These are phyloP conservation scores for Nudaria mundana DNA, from an alignment of 2,888 invertebrate genomes.

Conservation along the genomic window DNA sequence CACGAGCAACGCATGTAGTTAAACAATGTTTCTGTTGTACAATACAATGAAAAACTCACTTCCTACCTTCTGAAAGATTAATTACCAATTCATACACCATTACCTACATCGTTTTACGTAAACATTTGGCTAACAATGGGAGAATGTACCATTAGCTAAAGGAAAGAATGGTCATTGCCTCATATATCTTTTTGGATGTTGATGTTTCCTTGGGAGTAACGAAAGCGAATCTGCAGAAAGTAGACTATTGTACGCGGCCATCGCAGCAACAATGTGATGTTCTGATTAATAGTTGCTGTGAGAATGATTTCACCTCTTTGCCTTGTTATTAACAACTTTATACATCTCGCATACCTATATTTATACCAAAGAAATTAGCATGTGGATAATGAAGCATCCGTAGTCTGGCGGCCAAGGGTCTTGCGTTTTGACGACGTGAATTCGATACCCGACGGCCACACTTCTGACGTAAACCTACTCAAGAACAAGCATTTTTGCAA, in stretches of 20 bases:
- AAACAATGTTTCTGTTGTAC: constrained; percentile 10
- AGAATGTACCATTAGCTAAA: constrained; percentile 61
- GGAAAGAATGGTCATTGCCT: constrained; percentile 73
- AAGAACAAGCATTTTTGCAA: too few relatives aligned
- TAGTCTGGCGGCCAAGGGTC: too few relatives aligned
- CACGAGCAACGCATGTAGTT: too few relatives aligned
- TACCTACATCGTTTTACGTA: constrained; percentile 68
- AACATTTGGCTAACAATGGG: constrained; percentile 67
- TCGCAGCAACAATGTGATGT: constrained; percentile 32
- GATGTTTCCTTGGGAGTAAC: constrained; percentile 58
- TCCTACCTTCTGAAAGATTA: constrained; percentile 64
- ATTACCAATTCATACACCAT: constrained; percentile 69
- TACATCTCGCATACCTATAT: background rate
- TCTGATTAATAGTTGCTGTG: constrained; percentile 37
- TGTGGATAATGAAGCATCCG: too few relatives aligned
- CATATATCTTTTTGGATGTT: constrained; percentile 63
- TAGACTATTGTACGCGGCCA: constrained; percentile 49
- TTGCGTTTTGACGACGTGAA: too few relatives aligned
- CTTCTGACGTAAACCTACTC: too few relatives aligned
- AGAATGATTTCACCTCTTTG: constrained; percentile 27
- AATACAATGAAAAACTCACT: constrained; percentile 62
- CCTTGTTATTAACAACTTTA: constrained; percentile 19
- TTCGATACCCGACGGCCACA: too few relatives aligned
- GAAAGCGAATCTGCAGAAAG: constrained; percentile 58
- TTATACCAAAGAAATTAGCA: too few relatives aligned